Percentiles rank a stretch among this genome's conserved stretches.
Conservation (phyloP, 2,888 invertebrate genomes). For the Andrena bucephala region DNA sequence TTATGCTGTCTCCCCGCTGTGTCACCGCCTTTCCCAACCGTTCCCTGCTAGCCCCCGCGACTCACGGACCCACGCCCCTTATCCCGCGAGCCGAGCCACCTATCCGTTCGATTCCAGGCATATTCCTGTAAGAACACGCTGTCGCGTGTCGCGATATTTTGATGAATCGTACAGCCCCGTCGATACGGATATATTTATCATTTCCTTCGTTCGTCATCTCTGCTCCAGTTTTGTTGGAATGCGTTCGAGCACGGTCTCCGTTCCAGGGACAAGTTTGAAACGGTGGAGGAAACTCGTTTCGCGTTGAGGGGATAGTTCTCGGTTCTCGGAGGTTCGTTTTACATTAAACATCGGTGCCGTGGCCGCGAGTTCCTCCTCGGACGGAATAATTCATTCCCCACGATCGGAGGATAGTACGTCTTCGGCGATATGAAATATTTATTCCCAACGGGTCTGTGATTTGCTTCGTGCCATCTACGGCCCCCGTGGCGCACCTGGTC, state of each 20-base stretch:
- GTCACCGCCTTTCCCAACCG: slow-evolving; percentile 21
- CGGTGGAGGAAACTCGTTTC: slow-evolving; percentile 1
- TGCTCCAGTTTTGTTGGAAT: not conserved
- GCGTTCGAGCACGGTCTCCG: not conserved
- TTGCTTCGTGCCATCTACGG: slow-evolving; percentile 22
- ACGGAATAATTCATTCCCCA: slow-evolving; percentile 50
- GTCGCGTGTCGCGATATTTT: slow-evolving; percentile 20
- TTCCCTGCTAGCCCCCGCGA: not conserved
- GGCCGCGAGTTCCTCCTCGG: slow-evolving; percentile 12
- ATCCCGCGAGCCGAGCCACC: not conserved
- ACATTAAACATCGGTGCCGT: slow-evolving; percentile 45
- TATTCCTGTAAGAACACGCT: too few relatives aligned
- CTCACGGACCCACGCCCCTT: not conserved
- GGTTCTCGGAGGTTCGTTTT: slow-evolving; percentile 8
- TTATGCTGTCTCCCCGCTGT: slow-evolving; percentile 43
- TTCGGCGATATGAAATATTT: slow-evolving; percentile 59
- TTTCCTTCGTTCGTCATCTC: not conserved
- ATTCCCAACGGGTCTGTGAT: slow-evolving; percentile 45
- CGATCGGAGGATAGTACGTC: slow-evolving; percentile 29
- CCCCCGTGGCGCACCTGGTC: slow-evolving; percentile 12
- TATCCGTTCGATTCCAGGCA: too few relatives aligned
- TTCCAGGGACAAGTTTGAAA: not conserved
- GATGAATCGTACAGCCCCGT: slow-evolving; percentile 38
- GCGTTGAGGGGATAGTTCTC: not conserved
- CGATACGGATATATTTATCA: slow-evolving; percentile 54